These are phyloP conservation scores for Micropterix aruncella DNA, from an alignment of 2,888 invertebrate species.

Conservation along the genomic window DNA sequence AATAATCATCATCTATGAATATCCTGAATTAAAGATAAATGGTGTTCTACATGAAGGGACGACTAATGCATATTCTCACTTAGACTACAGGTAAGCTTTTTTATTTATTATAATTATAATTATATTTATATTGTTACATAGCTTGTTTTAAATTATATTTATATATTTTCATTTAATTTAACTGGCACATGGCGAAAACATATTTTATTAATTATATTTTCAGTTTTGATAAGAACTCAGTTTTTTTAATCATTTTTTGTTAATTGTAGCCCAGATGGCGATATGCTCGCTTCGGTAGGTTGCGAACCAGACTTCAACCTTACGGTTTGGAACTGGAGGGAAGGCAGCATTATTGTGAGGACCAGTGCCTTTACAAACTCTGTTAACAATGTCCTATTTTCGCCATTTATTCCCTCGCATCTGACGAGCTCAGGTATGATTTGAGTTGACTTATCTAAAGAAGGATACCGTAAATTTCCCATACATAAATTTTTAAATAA, in stretches of 20 bases:
- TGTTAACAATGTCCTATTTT: conserved; percentile 67
- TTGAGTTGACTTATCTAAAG: too few species aligned
- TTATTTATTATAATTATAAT: too few species aligned
- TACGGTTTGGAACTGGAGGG: conserved; percentile 82
- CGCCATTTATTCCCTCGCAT: conserved; percentile 64
- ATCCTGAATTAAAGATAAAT: conserved; percentile 64
- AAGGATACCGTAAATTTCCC: too few species aligned
- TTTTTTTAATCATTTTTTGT: too few species aligned
- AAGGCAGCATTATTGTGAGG: conserved; percentile 58
- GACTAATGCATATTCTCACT: conserved; percentile 50
- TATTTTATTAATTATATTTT: neutral
- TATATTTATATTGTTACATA: too few species aligned
- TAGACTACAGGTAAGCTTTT: conserved; percentile 52
- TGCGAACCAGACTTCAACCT: conserved; percentile 77
- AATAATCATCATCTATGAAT: conserved; percentile 68
- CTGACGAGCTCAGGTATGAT: conserved; percentile 63
- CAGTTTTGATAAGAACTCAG: too few species aligned
- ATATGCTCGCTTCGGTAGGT: conserved; percentile 67
- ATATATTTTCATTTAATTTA: neutral
- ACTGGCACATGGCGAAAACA: neutral
- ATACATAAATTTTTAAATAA: conserved; percentile 4
- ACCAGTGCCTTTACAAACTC: conserved; percentile 75
- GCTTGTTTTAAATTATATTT: neutral
- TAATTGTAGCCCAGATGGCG: conserved; percentile 57
- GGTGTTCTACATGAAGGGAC: conserved; percentile 69